These are phyloP conservation scores for Cyclopterus lumpus DNA, from an alignment of 2,797 vertebrate genomes.

Conservation along the genomic window DNA sequence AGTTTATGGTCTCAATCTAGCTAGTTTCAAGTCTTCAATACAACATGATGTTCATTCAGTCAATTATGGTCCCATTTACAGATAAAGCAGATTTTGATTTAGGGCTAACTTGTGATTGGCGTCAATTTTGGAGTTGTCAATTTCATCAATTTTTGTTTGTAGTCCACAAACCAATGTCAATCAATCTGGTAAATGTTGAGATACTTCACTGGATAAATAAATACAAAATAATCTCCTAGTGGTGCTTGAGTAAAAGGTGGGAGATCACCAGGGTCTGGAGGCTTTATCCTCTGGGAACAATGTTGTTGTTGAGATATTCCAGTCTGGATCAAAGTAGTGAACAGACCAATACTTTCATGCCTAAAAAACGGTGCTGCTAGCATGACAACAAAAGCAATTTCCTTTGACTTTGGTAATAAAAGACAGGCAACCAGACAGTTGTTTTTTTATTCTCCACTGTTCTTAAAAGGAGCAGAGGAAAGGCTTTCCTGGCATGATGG, in stretches of 20 bases:
- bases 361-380: not conserved
- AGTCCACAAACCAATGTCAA: not conserved
- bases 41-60: not conserved
- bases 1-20: not conserved
- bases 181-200: not conserved
- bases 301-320: not conserved
- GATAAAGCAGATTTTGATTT: too few relatives aligned
- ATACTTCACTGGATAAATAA: not conserved
- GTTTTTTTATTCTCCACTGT: not conserved
- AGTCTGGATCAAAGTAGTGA: not conserved
- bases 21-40: not conserved
- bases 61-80: not conserved
- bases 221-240: not conserved
- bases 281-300: not conserved
- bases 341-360: not conserved
- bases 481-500: constrained; percentile 15
- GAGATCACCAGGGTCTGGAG: not conserved
- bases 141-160: too few relatives aligned
- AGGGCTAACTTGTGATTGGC: too few relatives aligned
- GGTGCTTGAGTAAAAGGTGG: not conserved
- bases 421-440: not conserved
- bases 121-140: too few relatives aligned
- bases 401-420: not conserved
- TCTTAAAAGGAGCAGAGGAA: constrained; percentile 8
- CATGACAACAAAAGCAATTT: not conserved